phyloP scores from a whole-genome alignment of 2,113 vertebrate species.

The Prunella fulvescens region DNA sequence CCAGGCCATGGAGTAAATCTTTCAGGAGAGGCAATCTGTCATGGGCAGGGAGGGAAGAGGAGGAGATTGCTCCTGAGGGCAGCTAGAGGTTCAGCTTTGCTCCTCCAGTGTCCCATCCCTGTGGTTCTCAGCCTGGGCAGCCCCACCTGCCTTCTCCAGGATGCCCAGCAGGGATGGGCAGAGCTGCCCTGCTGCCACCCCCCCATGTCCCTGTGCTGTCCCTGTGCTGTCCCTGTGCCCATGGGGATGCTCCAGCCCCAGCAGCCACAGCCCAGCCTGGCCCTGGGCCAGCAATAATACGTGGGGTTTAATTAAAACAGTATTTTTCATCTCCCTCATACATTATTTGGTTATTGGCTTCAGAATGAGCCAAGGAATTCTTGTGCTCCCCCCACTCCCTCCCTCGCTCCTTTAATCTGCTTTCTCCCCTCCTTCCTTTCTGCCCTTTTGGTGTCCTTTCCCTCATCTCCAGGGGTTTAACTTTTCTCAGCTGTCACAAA shows the following conservation, averaged over 20 bases:
- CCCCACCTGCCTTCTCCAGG: not conserved
- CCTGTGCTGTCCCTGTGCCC: not conserved
- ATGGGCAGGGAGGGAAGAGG: not conserved
- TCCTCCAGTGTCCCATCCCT: not conserved
- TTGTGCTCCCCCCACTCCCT: not conserved
- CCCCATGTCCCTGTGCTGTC: not conserved
- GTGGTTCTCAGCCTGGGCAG: not conserved
- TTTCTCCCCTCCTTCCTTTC: not conserved
- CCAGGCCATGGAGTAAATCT: not conserved
- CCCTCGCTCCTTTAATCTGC: not conserved
- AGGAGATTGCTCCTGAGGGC: not conserved
- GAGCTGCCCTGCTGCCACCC: not conserved
- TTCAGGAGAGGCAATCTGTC: not conserved
- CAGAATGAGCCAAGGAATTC: slow-evolving; percentile 10
- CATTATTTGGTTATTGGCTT: slow-evolving; percentile 1
- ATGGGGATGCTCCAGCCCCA: not conserved
- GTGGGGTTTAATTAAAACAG: slow-evolving; percentile 40
- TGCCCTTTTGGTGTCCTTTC: slow-evolving; percentile 8
- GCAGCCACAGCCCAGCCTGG: not conserved
- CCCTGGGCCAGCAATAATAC: not conserved
- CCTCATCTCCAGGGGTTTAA: not conserved
- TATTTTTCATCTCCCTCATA: slow-evolving; percentile 7
- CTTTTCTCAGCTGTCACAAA: not conserved
- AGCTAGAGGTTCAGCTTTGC: not conserved
- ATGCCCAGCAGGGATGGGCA: accelerated